Conservation (phyloP, 2,113 vertebrate species). For the Helogale parvula region DNA sequence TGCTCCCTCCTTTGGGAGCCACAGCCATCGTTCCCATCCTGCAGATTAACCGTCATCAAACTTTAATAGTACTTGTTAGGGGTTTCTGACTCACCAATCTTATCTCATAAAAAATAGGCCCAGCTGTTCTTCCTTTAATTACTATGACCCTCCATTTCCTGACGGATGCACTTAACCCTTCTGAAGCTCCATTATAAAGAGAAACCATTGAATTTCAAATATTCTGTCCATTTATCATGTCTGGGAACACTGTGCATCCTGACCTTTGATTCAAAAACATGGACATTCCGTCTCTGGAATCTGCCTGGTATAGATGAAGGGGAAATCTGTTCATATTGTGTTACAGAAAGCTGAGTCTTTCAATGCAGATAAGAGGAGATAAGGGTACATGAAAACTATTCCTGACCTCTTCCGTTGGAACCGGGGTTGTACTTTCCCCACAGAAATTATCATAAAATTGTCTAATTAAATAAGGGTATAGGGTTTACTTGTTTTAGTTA, state of each 20-base stretch:
- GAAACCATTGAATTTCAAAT: not conserved
- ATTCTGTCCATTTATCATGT: not conserved
- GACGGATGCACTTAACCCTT: not conserved
- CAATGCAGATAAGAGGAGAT: not conserved
- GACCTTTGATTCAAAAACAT: not conserved
- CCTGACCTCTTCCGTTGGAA: not conserved
- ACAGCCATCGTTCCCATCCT: not conserved
- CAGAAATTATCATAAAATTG: not conserved
- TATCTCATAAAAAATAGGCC: rapidly evolving
- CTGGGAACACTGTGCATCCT: not conserved
- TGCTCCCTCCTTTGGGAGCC: not conserved
- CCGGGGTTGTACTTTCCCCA: not conserved
- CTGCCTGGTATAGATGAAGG: not conserved
- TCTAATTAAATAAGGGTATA: not conserved
- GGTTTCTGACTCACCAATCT: not conserved
- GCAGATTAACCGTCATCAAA: not conserved
- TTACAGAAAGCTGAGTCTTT: not conserved
- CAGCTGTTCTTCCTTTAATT: rapidly evolving
- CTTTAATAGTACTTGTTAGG: not conserved
- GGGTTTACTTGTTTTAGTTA: not conserved
- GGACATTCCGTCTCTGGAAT: not conserved
- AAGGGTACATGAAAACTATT: not conserved
- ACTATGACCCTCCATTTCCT: rapidly evolving
- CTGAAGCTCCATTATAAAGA: not conserved
- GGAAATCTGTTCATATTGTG: not conserved